Base-by-base conservation (phyloP, 2,888 invertebrate species). In the Hirtodrosophila histrioides region DNA sequence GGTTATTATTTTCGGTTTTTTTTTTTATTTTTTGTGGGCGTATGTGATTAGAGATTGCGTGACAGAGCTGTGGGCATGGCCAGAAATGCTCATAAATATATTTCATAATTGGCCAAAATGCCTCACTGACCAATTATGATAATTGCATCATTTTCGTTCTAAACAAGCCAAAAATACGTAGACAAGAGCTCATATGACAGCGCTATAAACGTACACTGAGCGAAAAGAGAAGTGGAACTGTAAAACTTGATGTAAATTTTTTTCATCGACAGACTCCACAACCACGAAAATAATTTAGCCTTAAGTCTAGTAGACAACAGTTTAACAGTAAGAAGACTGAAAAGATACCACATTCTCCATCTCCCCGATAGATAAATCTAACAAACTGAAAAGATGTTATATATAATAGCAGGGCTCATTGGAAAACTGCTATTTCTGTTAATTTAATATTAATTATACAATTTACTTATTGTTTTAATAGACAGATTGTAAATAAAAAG, bases 111-210 rank as follows among this genome's bases (percentile, higher is more conserved):
- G 87, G 75, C 87, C 85, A 79, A 31, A 78, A 78, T 81, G 72
- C 78, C 81, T 70, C 65, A 50, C 68, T 66, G 74, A 69, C 75
- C 83, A 84, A 84, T 84, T 84, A 84, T 87, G 68, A 82, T 84
- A 84, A 84, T 84, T 84, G 83, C 86, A 87, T 84, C 79, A 87
- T 87, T 87, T 70, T 67, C 77, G 62, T 82, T 85, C 79, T 84
- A 82, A 85, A 82, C 87, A 85, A 84, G 85, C 79, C 66, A 70
- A 76, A 76, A 82, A 78, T 44, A 75, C 40, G 57, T 60, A 68
- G 70, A 68, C 58, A 64, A 73, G 70, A 63, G 73, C 68, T 64
- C 73, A 81, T 78, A 80, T 75, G 75, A 66, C 81, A 84, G 81
- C 64, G 54, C 63, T 58, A 69, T 67, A 70, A 65, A 61, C 37